A percentile compares a stretch with the other conserved stretches of the same genome.
phyloP scores from a whole-genome alignment of 2,113 vertebrate species.

The Odocoileus virginianus region DNA sequence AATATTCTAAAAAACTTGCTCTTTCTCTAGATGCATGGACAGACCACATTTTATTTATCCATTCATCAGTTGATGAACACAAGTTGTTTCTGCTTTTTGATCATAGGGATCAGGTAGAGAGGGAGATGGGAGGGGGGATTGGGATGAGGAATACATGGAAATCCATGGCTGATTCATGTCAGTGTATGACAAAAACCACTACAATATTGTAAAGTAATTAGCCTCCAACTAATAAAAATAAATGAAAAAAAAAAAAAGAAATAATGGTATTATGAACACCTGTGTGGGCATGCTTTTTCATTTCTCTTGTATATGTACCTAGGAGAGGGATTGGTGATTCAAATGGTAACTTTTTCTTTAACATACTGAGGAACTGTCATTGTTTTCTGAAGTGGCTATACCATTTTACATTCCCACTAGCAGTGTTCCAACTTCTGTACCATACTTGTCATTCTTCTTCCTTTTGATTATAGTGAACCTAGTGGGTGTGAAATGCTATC shows the following conservation, averaged over 20 bases:
- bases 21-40: neutral
- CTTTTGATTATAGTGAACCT: neutral
- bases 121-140: no score
- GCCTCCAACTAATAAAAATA: no score
- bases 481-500: neutral
- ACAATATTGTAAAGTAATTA: no score
- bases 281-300: neutral
- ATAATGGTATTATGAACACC: neutral
- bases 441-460: neutral
- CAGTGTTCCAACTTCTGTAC: neutral
- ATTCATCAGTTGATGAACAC: neutral
- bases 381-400: neutral
- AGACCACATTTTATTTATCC: neutral
- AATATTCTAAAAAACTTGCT: neutral
- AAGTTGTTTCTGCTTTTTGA: neutral
- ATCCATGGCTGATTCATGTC: no score
- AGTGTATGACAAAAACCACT: no score
- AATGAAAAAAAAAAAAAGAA: no score
- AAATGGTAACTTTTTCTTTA: neutral
- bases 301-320: neutral
- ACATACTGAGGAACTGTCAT: neutral
- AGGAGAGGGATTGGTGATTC: neutral
- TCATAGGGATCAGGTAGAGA: no score
- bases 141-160: no score
- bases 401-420: neutral